phyloP scores from a whole-genome alignment of 2,888 invertebrate genomes.

The Parapristionchus giblindavisi region DNA sequence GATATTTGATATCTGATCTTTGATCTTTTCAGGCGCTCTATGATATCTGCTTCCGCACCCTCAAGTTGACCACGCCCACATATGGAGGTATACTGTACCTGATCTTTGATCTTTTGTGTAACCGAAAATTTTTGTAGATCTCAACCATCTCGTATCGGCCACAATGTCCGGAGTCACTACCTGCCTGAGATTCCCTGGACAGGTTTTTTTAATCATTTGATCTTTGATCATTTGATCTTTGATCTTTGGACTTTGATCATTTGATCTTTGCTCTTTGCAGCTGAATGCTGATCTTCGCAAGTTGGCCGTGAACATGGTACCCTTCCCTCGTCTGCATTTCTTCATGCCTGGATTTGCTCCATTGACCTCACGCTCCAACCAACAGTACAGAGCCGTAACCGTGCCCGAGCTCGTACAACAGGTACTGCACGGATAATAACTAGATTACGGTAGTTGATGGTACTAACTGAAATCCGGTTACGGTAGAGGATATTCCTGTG shows the following conservation, averaged over 20 bases:
- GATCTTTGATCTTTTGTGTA: background rate
- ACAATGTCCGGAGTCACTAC: slow-evolving; percentile 74
- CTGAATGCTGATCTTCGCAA: slow-evolving; percentile 77
- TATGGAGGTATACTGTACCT: slow-evolving; percentile 75
- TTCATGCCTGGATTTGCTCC: slow-evolving; percentile 81
- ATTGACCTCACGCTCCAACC: slow-evolving; percentile 81
- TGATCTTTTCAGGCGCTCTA: slow-evolving; percentile 67
- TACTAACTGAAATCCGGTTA: no score
- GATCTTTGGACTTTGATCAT: background rate
- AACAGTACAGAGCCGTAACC: slow-evolving; percentile 76
- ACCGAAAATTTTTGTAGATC: slow-evolving; percentile 23
- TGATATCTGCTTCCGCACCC: slow-evolving; percentile 75
- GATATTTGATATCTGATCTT: background rate
- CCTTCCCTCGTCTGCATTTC: slow-evolving; percentile 81
- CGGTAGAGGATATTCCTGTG: no score
- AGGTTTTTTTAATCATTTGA: slow-evolving; percentile 38
- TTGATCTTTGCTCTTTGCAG: slow-evolving; percentile 39
- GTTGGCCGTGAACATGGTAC: slow-evolving; percentile 40
- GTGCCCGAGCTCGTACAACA: slow-evolving; percentile 80
- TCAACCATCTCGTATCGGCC: slow-evolving; percentile 72
- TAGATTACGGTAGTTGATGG: no score
- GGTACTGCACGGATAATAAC: slow-evolving; percentile 77
- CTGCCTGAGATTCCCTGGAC: slow-evolving; percentile 84
- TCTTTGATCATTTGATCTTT: background rate
- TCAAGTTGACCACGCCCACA: slow-evolving; percentile 78